Evolutionary conservation across 2,113 vertebrate species (phyloP).

Genomic region (Equus przewalskii): DNA sequence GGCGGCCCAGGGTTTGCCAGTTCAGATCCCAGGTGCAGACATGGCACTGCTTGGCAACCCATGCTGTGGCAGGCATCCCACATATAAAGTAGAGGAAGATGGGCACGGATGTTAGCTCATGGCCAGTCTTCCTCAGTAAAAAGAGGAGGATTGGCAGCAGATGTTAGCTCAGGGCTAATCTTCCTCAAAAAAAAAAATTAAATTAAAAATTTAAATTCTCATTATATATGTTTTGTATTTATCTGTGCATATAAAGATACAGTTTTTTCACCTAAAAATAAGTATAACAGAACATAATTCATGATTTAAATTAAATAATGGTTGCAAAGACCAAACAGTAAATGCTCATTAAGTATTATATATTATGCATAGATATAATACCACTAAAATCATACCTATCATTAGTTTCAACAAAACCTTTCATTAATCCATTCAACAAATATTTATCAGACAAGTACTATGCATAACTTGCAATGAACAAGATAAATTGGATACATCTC

Average conservation of each 20-base stretch:
- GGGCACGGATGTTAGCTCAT: too few species aligned
- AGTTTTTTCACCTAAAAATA: constrained; percentile 11
- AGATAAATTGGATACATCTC: not conserved
- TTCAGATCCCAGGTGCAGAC: too few species aligned
- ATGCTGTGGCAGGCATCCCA: too few species aligned
- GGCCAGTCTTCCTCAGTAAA: too few species aligned
- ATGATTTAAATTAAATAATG: not conserved
- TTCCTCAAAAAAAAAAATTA: too few species aligned
- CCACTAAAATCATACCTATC: not conserved
- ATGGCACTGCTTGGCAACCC: too few species aligned
- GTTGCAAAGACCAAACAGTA: not conserved
- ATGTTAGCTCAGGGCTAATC: too few species aligned
- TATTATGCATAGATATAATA: not conserved
- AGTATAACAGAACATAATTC: not conserved
- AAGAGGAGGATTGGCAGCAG: too few species aligned
- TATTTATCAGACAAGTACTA: not conserved
- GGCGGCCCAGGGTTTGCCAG: too few species aligned
- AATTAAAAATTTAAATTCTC: not conserved
- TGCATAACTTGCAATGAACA: not conserved
- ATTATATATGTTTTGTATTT: not conserved
- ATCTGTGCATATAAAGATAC: not conserved
- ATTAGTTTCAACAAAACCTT: not conserved
- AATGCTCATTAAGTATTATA: not conserved
- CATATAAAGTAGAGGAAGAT: too few species aligned
- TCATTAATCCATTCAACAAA: constrained; percentile 7